These are phyloP conservation scores for Eira barbara DNA, from an alignment of 2,113 vertebrate species.

Conservation along the genomic window DNA sequence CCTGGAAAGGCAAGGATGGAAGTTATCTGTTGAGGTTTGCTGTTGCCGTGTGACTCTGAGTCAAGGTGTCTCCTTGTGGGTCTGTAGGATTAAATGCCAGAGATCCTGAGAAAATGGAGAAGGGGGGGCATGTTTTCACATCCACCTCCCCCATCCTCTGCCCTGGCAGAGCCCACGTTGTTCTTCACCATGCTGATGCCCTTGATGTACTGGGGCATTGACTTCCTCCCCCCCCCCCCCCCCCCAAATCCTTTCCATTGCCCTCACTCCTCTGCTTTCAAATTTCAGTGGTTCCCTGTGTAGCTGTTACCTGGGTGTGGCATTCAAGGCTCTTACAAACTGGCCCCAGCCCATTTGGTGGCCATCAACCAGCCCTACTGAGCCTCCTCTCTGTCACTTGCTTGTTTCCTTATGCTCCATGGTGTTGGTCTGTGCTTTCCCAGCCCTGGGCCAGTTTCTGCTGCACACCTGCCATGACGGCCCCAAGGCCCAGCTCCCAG, in stretches of 20 bases:
- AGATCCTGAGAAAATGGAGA: background rate
- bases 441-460: accelerated
- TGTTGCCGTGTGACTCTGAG: background rate
- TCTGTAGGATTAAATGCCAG: background rate
- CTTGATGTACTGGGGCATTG: background rate
- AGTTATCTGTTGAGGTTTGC: background rate
- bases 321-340: background rate
- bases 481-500: background rate
- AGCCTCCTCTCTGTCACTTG: background rate
- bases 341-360: accelerated
- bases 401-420: background rate
- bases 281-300: background rate
- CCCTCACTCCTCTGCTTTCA: background rate
- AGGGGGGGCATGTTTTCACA: background rate
- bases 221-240: no score
- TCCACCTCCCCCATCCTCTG: background rate
- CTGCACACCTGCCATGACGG: accelerated
- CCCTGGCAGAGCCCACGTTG: no score
- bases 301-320: background rate
- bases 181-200: background rate
- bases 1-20: background rate
- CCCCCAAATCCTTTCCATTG: background rate
- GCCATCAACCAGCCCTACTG: background rate
- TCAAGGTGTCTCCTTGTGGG: background rate
- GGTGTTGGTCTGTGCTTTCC: background rate